Percentiles rank a stretch among this genome's conserved stretches.
Evolutionary conservation across 2,113 vertebrate genomes (phyloP).

Genomic region (Perca fluviatilis): DNA sequence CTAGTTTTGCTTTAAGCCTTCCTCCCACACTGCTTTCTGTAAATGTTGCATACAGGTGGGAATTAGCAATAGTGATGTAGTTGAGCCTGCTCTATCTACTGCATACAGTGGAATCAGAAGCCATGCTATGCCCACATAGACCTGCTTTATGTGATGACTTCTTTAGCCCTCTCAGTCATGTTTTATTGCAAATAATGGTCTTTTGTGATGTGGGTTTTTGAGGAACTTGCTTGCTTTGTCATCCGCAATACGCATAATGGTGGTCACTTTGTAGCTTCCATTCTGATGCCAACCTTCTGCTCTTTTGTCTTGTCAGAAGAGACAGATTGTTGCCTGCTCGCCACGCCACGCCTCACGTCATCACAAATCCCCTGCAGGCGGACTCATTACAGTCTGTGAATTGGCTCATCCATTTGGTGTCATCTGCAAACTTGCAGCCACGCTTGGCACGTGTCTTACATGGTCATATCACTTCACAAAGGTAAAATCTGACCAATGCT

Average conservation of each 20-base stretch:
- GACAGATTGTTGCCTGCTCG: conserved; percentile 21
- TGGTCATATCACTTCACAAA: background rate
- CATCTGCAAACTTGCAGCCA: conserved; percentile 17
- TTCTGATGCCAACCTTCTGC: background rate
- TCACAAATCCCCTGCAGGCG: conserved; percentile 21
- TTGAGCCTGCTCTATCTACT: background rate
- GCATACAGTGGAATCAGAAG: conserved; percentile 9
- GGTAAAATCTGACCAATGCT: conserved; percentile 9
- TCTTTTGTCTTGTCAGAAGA: conserved; percentile 16
- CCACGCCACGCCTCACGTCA: background rate
- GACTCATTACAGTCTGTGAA: conserved; percentile 12
- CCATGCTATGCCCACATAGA: background rate
- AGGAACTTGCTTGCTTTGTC: background rate
- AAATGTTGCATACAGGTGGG: conserved; percentile 54
- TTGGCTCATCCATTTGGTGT: conserved; percentile 16
- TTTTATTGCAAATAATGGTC: background rate
- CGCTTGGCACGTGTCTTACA: background rate
- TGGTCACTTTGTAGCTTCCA: background rate
- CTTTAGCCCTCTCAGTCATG: background rate
- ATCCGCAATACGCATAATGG: background rate
- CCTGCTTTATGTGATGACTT: background rate
- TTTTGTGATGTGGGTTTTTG: background rate
- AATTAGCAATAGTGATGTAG: conserved; percentile 37
- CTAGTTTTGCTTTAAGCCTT: conserved; percentile 41
- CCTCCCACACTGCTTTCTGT: conserved; percentile 54